Base-by-base conservation (phyloP, 2,113 vertebrate species). In the Urocitellus parryii region DNA sequence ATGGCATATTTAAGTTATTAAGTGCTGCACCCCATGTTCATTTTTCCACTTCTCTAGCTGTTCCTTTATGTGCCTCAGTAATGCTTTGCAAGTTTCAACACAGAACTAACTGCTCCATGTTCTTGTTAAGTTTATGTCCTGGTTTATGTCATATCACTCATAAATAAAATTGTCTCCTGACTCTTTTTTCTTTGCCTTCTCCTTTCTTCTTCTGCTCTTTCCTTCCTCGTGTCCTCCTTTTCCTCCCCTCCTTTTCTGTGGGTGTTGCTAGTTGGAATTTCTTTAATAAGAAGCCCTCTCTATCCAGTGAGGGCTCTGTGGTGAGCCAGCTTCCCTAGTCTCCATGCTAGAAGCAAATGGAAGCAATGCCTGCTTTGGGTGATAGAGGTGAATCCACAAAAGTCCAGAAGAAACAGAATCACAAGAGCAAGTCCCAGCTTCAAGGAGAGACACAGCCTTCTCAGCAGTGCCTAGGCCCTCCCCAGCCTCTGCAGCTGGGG, bases 1-100 rank as follows among this genome's bases (percentile, higher is more conserved):
- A 90, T 8, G 70, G 18, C 48, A 12, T 56, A 78, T 82, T 93
- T 93, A 88, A 83, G 68, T 27, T 86, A 61, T 76, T 74, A 92
- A 90, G 70, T 70, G 73, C 58, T 39, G 42, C 56, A 56, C 83
- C 45, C 68, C 12, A 7, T 53, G 73, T 6, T 29, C n/a, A 22
- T 51, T 51, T 63, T 78, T 24, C 89, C 63, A 63, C 25, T 76
- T 85, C 25, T 27, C 78, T 93, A 51, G 13, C 56, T 73, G 42
- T 77, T 95, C 45, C 53, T 77, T 78, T 73, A 32, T 25, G 45
- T 11, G 25, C 48, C 56, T 85, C 45, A 39, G 29, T 22, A 45
- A 77, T 85, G 61, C 37, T 65, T 80, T 73, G 72, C 17, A 29
- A 37, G 74, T 90, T 81, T 72, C 89, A 77, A 13, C 70, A 39